These are phyloP conservation scores for Furnarius figulus DNA, from an alignment of 2,113 vertebrate genomes.

Conservation along the genomic window DNA sequence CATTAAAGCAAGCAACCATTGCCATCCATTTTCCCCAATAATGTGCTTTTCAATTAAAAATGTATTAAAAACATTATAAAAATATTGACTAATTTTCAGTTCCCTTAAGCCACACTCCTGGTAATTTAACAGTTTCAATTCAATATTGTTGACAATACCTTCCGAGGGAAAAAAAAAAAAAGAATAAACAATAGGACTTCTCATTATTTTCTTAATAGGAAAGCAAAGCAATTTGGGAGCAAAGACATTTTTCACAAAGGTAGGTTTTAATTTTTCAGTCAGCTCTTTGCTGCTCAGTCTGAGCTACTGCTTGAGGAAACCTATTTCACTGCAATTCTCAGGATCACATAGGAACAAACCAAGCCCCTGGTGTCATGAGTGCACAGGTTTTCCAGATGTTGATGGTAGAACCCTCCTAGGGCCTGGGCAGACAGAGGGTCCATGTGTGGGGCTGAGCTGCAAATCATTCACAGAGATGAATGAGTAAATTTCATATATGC, in stretches of 20 bases:
- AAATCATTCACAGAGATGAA: not conserved
- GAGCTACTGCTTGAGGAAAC: not conserved
- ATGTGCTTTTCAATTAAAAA: slow-evolving; percentile 60
- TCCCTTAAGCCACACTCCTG: slow-evolving; percentile 27
- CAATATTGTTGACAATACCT: slow-evolving; percentile 5
- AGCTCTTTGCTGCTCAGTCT: not conserved
- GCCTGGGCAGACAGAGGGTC: not conserved
- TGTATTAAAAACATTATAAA: slow-evolving; percentile 36
- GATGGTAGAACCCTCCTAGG: not conserved
- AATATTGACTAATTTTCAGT: slow-evolving; percentile 52
- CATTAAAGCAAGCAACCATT: slow-evolving; percentile 25
- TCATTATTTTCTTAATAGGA: slow-evolving; percentile 50
- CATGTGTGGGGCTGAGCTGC: not conserved
- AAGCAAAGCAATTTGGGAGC: slow-evolving; percentile 26
- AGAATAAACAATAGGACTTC: slow-evolving; percentile 14
- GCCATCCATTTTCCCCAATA: slow-evolving; percentile 39
- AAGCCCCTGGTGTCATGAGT: not conserved
- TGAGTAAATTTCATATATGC: not conserved
- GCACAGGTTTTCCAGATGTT: not conserved
- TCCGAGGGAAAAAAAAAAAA: not conserved
- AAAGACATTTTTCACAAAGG: slow-evolving; percentile 44
- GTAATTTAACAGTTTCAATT: slow-evolving; percentile 33
- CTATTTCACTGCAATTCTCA: not conserved
- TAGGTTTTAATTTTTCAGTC: slow-evolving; percentile 34
- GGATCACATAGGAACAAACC: not conserved